Evolutionary conservation across 2,797 vertebrate species (phyloP).

Genomic region (Eremophila alpestris): DNA sequence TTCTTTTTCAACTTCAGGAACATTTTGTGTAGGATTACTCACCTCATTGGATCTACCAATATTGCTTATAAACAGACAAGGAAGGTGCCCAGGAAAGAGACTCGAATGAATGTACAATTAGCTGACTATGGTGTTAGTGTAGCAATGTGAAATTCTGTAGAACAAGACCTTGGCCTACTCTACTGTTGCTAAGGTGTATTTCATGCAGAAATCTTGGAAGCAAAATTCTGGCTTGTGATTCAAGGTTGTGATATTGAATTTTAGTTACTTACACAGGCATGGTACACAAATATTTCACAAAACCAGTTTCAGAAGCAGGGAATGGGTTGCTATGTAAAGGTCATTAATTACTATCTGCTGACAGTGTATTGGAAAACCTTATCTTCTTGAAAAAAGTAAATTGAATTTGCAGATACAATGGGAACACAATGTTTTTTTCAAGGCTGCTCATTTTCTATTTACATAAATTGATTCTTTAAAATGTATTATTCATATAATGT

Average conservation of each 20-base stretch:
- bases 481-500: not conserved
- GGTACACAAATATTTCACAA: slow-evolving; percentile 43
- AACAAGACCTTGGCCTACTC: not conserved
- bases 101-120: not conserved
- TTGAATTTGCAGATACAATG: not conserved
- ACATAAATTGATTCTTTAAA: not conserved
- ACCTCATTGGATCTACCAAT: not conserved
- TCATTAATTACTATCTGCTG: slow-evolving; percentile 28
- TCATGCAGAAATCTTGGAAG: not conserved
- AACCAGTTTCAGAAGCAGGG: slow-evolving; percentile 17
- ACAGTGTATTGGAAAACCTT: not conserved
- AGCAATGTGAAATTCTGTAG: not conserved
- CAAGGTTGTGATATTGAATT: slow-evolving; percentile 25
- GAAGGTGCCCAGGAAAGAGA: not conserved
- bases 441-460: not conserved
- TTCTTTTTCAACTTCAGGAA: not conserved
- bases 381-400: slow-evolving; percentile 24
- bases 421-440: not conserved
- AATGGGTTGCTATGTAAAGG: slow-evolving; percentile 12
- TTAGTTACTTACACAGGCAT: not conserved
- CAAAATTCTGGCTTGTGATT: not conserved
- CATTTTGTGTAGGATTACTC: not conserved
- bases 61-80: not conserved
- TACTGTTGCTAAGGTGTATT: not conserved
- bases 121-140: not conserved